Evolutionary conservation across 2,888 invertebrate genomes (phyloP).

Genomic region (Trichopria drosophilae): DNA sequence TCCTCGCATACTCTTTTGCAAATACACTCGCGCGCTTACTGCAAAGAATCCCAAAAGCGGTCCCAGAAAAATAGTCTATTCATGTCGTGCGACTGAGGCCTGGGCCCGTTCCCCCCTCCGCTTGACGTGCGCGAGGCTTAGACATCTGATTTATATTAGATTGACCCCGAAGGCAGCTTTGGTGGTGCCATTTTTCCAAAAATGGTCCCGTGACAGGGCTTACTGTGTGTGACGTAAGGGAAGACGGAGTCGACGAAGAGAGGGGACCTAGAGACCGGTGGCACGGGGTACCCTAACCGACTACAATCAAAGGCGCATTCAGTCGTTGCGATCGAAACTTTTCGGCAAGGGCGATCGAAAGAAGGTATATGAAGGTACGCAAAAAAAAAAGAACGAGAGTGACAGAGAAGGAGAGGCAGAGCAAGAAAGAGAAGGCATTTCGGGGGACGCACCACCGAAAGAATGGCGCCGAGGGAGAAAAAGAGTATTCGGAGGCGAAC

Average conservation of each 20-base stretch:
- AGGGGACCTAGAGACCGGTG: constrained; percentile 25
- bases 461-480: constrained; percentile 36
- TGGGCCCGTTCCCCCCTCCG: too few species aligned
- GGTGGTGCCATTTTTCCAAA: constrained; percentile 44
- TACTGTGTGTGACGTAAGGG: constrained; percentile 30
- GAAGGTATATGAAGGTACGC: constrained; percentile 19
- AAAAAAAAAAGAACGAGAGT: constrained; percentile 15
- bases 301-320: constrained; percentile 54
- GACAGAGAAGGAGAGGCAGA: constrained; percentile 21
- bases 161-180: constrained; percentile 51
- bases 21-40: too few species aligned
- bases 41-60: too few species aligned
- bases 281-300: constrained; percentile 39
- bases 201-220: constrained; percentile 40
- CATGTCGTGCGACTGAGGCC: too few species aligned
- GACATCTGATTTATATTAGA: constrained; percentile 53
- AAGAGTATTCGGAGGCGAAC: constrained; percentile 17
- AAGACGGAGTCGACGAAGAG: constrained; percentile 27
- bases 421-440: constrained; percentile 15
- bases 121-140: constrained; percentile 37
- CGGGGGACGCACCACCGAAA: too few species aligned
- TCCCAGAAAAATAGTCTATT: too few species aligned
- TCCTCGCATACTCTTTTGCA: too few species aligned
- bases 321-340: constrained; percentile 39
- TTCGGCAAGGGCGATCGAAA: constrained; percentile 37